Conservation (phyloP, 2,888 invertebrate species). For the Ophion ventricosus region DNA sequence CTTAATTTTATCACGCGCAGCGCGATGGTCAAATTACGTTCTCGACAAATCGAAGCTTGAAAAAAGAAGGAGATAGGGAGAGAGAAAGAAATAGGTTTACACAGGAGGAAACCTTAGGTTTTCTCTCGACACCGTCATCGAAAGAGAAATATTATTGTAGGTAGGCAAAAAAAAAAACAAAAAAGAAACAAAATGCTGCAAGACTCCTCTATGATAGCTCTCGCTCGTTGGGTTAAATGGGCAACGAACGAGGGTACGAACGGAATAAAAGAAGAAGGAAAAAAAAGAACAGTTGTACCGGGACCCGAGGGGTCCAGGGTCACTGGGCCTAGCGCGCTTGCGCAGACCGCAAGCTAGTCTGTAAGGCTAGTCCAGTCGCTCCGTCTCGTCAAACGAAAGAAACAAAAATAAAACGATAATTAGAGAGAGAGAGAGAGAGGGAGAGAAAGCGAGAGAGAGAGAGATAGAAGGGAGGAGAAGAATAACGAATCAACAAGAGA, state of each 20-base stretch:
- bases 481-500: conserved; percentile 35
- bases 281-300: conserved; percentile 73
- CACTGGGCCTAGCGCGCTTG: conserved; percentile 82
- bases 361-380: conserved; percentile 82
- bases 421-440: conserved; percentile 9
- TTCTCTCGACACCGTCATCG: not conserved
- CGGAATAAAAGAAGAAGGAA: conserved; percentile 4
- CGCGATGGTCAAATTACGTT: too few species aligned
- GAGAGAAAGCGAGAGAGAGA: conserved; percentile 5
- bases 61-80: too few species aligned
- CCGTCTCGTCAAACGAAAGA: conserved; percentile 75
- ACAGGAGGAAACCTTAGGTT: too few species aligned
- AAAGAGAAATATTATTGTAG: not conserved
- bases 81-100: too few species aligned
- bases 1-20: too few species aligned
- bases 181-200: conserved; percentile 6
- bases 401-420: conserved; percentile 24
- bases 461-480: not conserved
- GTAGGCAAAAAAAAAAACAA: not conserved
- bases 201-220: conserved; percentile 62
- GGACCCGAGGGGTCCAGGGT: conserved; percentile 78
- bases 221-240: conserved; percentile 59
- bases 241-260: conserved; percentile 44
- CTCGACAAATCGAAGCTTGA: too few species aligned
- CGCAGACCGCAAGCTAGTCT: conserved; percentile 83